Conservation (phyloP, 2,888 invertebrate genomes). For the Dryobotodes eremita region DNA sequence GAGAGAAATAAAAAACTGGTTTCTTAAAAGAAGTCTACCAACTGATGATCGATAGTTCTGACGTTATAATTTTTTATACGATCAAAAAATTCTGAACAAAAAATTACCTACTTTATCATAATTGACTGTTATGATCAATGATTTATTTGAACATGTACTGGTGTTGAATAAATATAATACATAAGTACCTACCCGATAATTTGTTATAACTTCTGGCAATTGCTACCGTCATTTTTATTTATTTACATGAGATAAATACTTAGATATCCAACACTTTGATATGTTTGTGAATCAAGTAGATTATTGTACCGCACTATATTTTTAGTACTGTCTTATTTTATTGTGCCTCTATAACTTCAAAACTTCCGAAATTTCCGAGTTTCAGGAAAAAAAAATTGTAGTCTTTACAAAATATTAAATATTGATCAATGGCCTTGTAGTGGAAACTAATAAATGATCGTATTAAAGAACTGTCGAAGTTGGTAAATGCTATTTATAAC, state of each 20-base stretch:
- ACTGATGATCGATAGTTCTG: constrained; percentile 23
- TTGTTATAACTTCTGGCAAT: constrained; percentile 27
- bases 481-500: background rate
- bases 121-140: constrained; percentile 36
- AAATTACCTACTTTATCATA: constrained; percentile 24
- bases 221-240: constrained; percentile 18
- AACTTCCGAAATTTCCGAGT: background rate
- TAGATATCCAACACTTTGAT: background rate
- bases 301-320: background rate
- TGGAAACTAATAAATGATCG: constrained; percentile 19
- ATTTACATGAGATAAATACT: background rate
- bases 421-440: background rate
- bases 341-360: background rate
- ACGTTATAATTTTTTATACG: constrained; percentile 34
- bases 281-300: background rate
- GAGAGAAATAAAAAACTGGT: background rate
- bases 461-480: constrained; percentile 14
- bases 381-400: background rate
- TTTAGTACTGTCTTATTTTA: background rate
- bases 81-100: constrained; percentile 13
- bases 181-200: constrained; percentile 15
- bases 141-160: constrained; percentile 36
- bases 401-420: background rate
- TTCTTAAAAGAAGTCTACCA: background rate
- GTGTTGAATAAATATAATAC: constrained; percentile 46